Evolutionary conservation across 1,140 invertebrate genomes (phyloP), one percentile per base, ranked within the genome.

Genomic region (Neodiprion lecontei): DNA sequence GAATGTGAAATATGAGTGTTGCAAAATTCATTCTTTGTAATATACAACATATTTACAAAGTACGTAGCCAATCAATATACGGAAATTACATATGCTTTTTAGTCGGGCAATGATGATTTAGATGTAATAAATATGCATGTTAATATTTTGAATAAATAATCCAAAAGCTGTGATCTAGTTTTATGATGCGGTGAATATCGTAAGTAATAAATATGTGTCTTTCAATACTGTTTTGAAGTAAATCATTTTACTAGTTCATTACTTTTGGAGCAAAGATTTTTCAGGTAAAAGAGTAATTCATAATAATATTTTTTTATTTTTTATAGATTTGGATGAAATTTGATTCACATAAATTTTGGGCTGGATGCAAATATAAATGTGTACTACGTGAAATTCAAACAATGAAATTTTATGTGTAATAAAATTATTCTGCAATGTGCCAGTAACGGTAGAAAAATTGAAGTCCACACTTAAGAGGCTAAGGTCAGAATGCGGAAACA

Each of bases 51-150:
- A 61, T 61, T 61, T 61, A 61, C 53, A 61, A 17, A 61, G 53
- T 61, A 61, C n/a, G 53, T 61, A 61, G 53, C 53, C 53, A 61
- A 61, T 61, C 53, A 61, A 61, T 61, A 61, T 61, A 61, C n/a
- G 53, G n/a, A 61, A 61, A 61, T 61, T 61, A 61, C 53, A 61
- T 61, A 61, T 0, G 53, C 53, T 61, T 61, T 61, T 14, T 61
- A 61, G 53, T 61, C 53, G 53, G n/a, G 53, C 53, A 61, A 61
- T 61, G 53, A 61, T 14, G 53, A 61, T 61, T 61, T 17, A 61
- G n/a, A 61, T 61, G 53, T 61, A 40, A 40, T 40, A 40, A 40
- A 40, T 40, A 40, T 40, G 28, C 28, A 40, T 40, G 28, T 14
- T 61, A 61, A 61, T 61, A 8, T 12, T 61, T 61, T 61, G n/a